phyloP scores from a whole-genome alignment of 2,797 vertebrate species.

The Aratinga solstitialis region DNA sequence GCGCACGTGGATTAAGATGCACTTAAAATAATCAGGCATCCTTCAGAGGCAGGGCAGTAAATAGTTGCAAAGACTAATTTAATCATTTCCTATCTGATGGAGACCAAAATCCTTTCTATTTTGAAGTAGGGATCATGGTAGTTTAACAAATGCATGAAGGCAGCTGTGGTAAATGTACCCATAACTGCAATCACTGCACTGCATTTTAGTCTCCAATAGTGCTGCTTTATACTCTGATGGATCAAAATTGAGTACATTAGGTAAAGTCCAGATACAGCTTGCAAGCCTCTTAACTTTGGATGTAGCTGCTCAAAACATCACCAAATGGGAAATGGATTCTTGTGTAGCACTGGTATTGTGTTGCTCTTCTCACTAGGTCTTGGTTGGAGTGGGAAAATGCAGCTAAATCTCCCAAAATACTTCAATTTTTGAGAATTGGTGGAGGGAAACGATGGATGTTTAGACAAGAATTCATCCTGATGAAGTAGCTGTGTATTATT shows the following conservation, averaged over 20 bases:
- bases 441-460: not conserved
- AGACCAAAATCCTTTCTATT: not conserved
- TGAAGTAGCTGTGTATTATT: not conserved
- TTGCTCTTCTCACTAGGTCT: fast-evolving
- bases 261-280: not conserved
- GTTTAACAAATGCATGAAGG: not conserved
- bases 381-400: not conserved
- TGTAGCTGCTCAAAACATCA: not conserved
- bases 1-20: not conserved
- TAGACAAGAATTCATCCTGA: not conserved
- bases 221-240: not conserved
- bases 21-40: not conserved
- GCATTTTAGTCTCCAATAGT: not conserved
- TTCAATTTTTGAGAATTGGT: not conserved
- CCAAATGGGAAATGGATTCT: not conserved
- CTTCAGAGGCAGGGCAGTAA: not conserved
- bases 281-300: not conserved
- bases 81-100: not conserved
- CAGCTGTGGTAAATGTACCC: not conserved
- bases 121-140: not conserved
- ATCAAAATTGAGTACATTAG: not conserved
- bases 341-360: no score
- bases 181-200: not conserved
- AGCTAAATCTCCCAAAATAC: not conserved
- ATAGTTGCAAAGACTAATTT: not conserved